phyloP scores from a whole-genome alignment of 2,888 invertebrate genomes.

The Chrysolina haemoptera region DNA sequence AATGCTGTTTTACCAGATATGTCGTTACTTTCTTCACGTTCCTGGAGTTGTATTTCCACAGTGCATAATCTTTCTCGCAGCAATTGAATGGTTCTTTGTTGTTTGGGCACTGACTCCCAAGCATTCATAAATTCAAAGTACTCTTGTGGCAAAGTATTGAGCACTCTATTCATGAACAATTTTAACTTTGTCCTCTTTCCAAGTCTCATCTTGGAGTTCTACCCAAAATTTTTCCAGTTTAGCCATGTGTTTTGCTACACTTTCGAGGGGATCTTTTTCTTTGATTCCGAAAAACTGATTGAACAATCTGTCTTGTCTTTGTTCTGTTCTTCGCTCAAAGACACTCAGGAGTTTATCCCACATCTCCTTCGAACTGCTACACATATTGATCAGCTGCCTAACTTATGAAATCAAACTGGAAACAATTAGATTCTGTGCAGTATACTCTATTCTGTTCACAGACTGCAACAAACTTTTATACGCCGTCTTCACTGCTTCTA shows the following conservation, averaged over 20 bases:
- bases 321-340: conserved; percentile 21
- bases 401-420: conserved; percentile 18
- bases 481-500: neutral
- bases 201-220: conserved; percentile 25
- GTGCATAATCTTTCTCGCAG: conserved; percentile 11
- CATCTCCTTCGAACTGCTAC: conserved; percentile 14
- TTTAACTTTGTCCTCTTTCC: conserved; percentile 10
- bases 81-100: conserved; percentile 6
- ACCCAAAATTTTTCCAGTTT: conserved; percentile 9
- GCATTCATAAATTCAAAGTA: conserved; percentile 32
- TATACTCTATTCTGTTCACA: conserved; percentile 21
- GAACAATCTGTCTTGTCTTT: conserved; percentile 19
- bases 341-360: conserved; percentile 17
- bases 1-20: neutral
- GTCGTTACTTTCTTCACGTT: neutral
- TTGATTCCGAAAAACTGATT: conserved; percentile 15
- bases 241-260: conserved; percentile 24
- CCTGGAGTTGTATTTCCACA: neutral
- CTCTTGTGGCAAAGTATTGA: conserved; percentile 28
- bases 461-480: conserved; percentile 12
- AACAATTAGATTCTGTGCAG: conserved; percentile 16
- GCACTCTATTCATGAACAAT: conserved; percentile 29
- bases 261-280: conserved; percentile 14
- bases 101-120: conserved; percentile 28
- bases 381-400: conserved; percentile 25